phyloP scores from a whole-genome alignment of 2,113 vertebrate genomes.

The Coregonus clupeaformis region DNA sequence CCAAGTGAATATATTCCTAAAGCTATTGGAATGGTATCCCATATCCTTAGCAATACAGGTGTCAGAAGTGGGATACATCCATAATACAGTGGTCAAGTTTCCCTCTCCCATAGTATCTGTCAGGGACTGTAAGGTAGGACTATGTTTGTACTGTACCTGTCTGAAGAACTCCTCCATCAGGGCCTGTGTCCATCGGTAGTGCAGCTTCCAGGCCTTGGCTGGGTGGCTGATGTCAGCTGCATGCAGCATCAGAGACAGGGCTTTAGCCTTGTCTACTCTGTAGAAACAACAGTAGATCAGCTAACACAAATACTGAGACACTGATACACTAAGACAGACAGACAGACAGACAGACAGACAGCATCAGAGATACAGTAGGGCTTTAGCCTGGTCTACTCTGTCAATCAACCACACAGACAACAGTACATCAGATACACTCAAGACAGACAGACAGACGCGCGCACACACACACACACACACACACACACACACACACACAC shows the following conservation, averaged over 20 bases:
- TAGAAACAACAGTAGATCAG: conserved; percentile 9
- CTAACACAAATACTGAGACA: too few species aligned
- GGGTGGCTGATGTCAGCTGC: conserved; percentile 98
- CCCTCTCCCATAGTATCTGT: too few species aligned
- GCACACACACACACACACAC: conserved; percentile 3
- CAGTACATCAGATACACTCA: not conserved
- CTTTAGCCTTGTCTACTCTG: conserved; percentile 94
- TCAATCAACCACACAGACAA: conserved; percentile 4
- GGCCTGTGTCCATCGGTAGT: conserved; percentile 93
- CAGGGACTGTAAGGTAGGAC: not conserved
- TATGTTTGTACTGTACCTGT: conserved; percentile 76
- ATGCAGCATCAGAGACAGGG: conserved; percentile 95
- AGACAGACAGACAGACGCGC: too few species aligned
- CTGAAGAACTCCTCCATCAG: conserved; percentile 98
- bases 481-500: conserved; percentile 7
- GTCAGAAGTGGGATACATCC: too few species aligned
- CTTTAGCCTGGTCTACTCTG: conserved; percentile 93
- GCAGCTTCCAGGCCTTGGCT: conserved; percentile 91
- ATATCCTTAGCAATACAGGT: too few species aligned
- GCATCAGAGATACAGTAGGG: conserved; percentile 87
- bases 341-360: conserved; percentile 57
- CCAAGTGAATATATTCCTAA: not conserved
- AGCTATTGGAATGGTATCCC: not conserved
- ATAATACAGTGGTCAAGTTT: not conserved
- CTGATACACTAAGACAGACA: conserved; percentile 39